Evolutionary conservation across 1,140 invertebrate genomes (phyloP), one percentile per base, ranked within the genome.

Genomic region (Drosophila insularis): DNA sequence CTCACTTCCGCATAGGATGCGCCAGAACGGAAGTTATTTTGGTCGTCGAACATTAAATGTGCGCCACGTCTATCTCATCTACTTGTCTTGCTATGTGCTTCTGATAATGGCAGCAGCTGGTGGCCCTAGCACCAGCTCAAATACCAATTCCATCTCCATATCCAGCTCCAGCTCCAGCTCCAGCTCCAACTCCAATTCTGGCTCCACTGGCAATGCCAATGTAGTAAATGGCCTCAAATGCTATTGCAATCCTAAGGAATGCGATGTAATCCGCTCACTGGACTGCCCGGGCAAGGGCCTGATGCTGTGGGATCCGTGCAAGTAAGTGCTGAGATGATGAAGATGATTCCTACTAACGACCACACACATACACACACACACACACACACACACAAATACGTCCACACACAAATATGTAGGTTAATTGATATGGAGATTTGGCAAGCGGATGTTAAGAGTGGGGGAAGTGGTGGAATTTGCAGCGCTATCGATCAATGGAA

Each of bases 261-360:
- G 93, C 86, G 93, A 93, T 76, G 92, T 93, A 65, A 91, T 93
- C 84, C 92, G 92, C 69, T 89, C 93, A 37, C 84, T 92, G 39
- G 93, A 93, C 81, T 93, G 93, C 84, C 93, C 93, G 21, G 93
- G 93, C 65, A 91, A 93, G 64, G 93, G 93, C 23, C 84, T 93
- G n/a, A 92, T 93, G 70, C 91, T 93, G 5, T 93, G 93, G 93
- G 93, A 93, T 89, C 93, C 93, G 17, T 93, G 93, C 93, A 93
- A 93, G 93, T 93, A 90, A 93, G 93, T 91, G 55, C 17, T 8
- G 19, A 19, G 43, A 50, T 50, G 43, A 50, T 50, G 8, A 50
- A 50, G 43, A 50, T 50, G 17, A 50, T 50, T 50, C 43, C 43
- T 21, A 50, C 43, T 46, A 23, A 32, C 13, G 43, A 43, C 13